Percentiles rank a stretch among this genome's conserved stretches.
phyloP scores from a whole-genome alignment of 2,888 invertebrate genomes.

The Eilema sororculum region DNA sequence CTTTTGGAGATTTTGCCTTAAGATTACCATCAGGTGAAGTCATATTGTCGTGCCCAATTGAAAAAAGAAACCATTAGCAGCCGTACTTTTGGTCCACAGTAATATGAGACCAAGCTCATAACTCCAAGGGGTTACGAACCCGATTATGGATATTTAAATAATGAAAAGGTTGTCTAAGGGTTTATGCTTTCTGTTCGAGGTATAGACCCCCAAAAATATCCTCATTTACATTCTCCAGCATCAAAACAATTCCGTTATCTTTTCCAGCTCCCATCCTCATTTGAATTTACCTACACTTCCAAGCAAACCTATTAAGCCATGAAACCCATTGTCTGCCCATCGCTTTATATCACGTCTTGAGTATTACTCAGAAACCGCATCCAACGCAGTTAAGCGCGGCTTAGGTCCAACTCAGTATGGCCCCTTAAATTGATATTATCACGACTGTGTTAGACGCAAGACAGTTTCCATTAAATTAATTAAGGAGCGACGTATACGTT shows the following conservation, averaged over 20 bases:
- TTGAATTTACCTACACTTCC: conserved; percentile 10
- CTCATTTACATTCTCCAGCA: not conserved
- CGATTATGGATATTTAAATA: no score
- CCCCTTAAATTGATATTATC: conserved; percentile 62
- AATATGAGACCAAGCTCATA: no score
- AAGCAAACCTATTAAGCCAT: conserved; percentile 36
- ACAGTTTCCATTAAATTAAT: conserved; percentile 62
- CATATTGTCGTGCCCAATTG: no score
- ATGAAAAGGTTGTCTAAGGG: no score
- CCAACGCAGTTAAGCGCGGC: conserved; percentile 47
- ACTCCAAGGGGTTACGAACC: no score
- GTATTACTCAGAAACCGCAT: conserved; percentile 51
- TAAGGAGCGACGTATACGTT: conserved; percentile 42
- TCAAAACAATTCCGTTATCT: not conserved
- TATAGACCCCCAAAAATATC: no score
- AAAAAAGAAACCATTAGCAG: no score
- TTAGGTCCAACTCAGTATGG: conserved; percentile 44
- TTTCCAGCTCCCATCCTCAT: not conserved
- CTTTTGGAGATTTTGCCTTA: no score
- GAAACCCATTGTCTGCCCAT: conserved; percentile 45
- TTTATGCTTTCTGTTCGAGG: no score
- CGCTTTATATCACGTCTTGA: conserved; percentile 53
- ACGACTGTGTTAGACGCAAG: conserved; percentile 42
- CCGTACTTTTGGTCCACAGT: no score
- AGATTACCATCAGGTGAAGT: no score